Evolutionary conservation across 2,888 invertebrate genomes (phyloP), one percentile per base, ranked within the genome.

Genomic region (Orchestes rusci): DNA sequence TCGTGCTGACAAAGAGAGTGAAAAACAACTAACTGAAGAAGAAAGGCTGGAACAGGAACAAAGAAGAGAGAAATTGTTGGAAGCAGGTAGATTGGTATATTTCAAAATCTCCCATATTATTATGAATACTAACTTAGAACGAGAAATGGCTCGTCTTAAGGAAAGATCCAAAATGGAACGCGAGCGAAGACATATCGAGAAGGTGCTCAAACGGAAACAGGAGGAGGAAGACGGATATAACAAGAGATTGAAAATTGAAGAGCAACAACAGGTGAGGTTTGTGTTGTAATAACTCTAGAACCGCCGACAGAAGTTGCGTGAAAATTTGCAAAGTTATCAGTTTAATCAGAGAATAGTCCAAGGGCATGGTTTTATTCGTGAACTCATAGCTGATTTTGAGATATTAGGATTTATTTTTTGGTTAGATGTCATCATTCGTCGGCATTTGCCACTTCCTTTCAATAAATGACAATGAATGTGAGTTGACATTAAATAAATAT

Each of bases 81-180:
- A 80, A 65, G 84, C 84, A 57, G 79, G 79, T 79, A 68, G 62
- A 59, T 7, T 10, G 7, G 5, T 23, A 7, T 23, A 7, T 23
- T 23, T 23, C 5, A 23, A 23, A 23, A 23, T n/a, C n/a, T n/a
- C n/a, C n/a, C n/a, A n/a, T n/a, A n/a, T n/a, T n/a, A n/a, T n/a
- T n/a, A n/a, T n/a, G n/a, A n/a, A 5, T 23, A 23, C 5, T 23
- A 23, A 23, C 16, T 20, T 56, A 71, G 84, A 83, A 59, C 71
- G 85, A 19, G 83, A 88, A 69, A 85, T 82, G 77, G 82, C 82
- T 2, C 76, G 84, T 55, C 75, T 85, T 41, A 87, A 86, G 65
- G 81, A 86, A 63, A 79, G 79, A 39, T 83, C 84, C 0, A 73
- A 82, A 16, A 74, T 76, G 40, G 87, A 87, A 61, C 65, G 86